Conservation (phyloP, 2,113 vertebrate genomes). For the Poeciliopsis occidentalis region DNA sequence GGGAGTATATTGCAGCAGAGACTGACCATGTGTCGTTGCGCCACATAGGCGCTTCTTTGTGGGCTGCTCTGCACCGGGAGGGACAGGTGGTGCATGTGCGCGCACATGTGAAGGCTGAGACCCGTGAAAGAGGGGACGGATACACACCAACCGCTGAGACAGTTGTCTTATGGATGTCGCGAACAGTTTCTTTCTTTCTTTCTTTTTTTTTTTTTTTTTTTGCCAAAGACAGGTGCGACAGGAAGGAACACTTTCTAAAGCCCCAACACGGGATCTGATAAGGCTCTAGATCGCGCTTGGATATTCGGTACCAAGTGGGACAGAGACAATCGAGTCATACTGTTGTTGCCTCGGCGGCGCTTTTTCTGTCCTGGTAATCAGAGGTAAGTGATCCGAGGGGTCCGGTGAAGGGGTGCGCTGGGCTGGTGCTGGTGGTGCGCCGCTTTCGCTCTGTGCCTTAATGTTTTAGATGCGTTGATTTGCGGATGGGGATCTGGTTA, state of each 20-base stretch:
- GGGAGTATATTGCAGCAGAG: constrained; percentile 62
- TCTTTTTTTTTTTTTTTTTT: constrained; percentile 27
- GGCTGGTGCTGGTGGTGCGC: constrained; percentile 35
- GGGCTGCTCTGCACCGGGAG: constrained; percentile 69
- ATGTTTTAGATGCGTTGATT: constrained; percentile 25
- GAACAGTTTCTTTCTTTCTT: constrained; percentile 21
- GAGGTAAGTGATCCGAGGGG: constrained; percentile 72
- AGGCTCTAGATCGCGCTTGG: constrained; percentile 53
- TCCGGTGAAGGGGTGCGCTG: constrained; percentile 41
- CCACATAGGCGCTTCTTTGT: constrained; percentile 80
- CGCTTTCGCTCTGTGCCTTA: constrained; percentile 16
- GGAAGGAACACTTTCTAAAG: constrained; percentile 75
- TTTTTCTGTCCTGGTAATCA: constrained; percentile 28
- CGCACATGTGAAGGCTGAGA: constrained; percentile 41
- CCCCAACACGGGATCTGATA: constrained; percentile 50
- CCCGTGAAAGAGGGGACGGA: constrained; percentile 38
- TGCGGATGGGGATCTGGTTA: background rate
- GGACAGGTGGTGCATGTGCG: constrained; percentile 78
- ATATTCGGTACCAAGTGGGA: constrained; percentile 60
- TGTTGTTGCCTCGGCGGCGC: constrained; percentile 37
- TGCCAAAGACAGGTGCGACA: constrained; percentile 81
- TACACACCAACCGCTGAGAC: constrained; percentile 68
- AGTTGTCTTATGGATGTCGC: constrained; percentile 83
- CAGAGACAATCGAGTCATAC: constrained; percentile 23
- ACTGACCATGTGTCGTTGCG: constrained; percentile 76